phyloP scores from a whole-genome alignment of 1,140 invertebrate species.

The Diprion similis region DNA sequence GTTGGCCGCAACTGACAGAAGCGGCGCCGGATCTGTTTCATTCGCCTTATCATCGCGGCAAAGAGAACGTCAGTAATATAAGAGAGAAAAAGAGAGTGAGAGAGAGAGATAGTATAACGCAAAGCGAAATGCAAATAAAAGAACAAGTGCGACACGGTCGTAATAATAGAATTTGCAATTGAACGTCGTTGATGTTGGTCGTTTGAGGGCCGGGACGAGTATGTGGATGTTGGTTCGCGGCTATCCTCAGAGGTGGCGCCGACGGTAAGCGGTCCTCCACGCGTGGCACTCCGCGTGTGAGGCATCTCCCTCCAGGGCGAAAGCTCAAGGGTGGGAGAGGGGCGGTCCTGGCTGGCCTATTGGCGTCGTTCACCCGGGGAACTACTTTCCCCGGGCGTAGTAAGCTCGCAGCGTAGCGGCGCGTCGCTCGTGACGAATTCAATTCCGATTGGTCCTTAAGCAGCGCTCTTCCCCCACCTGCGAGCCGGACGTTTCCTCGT shows the following conservation, averaged over 20 bases:
- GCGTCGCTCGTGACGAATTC: constrained; percentile 60
- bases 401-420: constrained; percentile 43
- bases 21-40: background rate
- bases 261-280: constrained; percentile 33
- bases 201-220: constrained; percentile 60
- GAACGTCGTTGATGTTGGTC: constrained; percentile 53
- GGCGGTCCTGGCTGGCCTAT: constrained; percentile 50
- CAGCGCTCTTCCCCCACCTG: constrained; percentile 50
- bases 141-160: background rate
- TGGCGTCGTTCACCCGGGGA: constrained; percentile 52
- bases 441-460: constrained; percentile 63
- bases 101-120: no score
- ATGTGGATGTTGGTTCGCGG: constrained; percentile 50
- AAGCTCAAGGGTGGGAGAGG: constrained; percentile 31
- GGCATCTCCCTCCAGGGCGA: constrained; percentile 13
- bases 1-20: background rate
- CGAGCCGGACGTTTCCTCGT: constrained; percentile 16
- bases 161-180: background rate
- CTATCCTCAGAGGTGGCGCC: constrained; percentile 53
- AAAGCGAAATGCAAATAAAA: no score
- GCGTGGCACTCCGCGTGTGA: background rate
- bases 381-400: constrained; percentile 57
- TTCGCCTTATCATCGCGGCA: constrained; percentile 8
- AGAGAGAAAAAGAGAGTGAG: no score
- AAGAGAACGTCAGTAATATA: background rate